Base-by-base conservation (phyloP, 1,140 invertebrate genomes). In the Saxidomus purpurata region DNA sequence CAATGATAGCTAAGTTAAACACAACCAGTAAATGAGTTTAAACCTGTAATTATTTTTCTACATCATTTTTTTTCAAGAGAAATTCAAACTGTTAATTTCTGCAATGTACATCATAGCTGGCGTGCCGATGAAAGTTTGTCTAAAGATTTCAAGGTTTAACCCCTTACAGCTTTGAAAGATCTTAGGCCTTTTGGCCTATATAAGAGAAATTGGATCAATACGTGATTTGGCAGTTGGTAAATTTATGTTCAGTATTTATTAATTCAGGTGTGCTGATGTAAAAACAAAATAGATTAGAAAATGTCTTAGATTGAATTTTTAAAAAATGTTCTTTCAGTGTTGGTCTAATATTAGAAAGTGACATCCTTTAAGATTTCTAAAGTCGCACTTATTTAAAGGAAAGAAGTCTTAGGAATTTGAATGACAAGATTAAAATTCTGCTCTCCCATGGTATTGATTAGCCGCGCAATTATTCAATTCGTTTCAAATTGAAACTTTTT, bases 401-500 rank as follows among this genome's bases (percentile, higher is more conserved):
- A 38, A 17, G 31, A 71, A 19, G 36, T 71, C 67, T 71, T 71
- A 71, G 28, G 34, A 38, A 71, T 71, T 71, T 71, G 34, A 71
- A 71, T 71, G 67, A 19, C 34, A 9, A 40, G 67, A 71, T 71
- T 71, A 71, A 36, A 38, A 36, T 63, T 11, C 25, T 28, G 22
- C 67, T 38, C 67, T 38, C 36, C 34, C 9, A 22, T 28, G 34
- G 15, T 71, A 71, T 71, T 71, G 67, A 71, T 71, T 71, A 71
- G 67, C 11, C 34, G 38, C 13, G 36, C 11, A 71, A 71, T 71
- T 71, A 71, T 71, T 71, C 67, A 38, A 38, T 71, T 71, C 67
- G 34, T 28, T 71, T 71, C 67, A 71, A 40, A 71, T 36, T 71
- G 34, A 71, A 25, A 63, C 59, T 63, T 63, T 63, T 40, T 71